A percentile compares a stretch with the other conserved stretches of the same genome.
Conservation (phyloP, 2,113 vertebrate genomes). For the Campylomormyrus numenius region DNA sequence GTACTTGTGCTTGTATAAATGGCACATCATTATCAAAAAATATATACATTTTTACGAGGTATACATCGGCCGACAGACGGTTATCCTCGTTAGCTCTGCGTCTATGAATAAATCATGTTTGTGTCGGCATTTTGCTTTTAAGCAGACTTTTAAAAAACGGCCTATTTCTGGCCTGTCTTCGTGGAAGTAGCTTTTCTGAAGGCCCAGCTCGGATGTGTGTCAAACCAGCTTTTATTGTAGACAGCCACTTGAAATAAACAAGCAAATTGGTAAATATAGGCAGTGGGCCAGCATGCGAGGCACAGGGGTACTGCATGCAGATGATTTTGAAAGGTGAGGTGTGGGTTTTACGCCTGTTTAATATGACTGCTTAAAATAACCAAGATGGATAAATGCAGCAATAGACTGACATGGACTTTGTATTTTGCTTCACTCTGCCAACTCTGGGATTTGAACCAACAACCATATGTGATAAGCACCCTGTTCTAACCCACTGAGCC, state of each 20-base stretch:
- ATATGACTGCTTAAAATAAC: background rate
- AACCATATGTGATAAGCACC: background rate
- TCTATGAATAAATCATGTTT: background rate
- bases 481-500: background rate
- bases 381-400: background rate
- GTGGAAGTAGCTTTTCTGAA: background rate
- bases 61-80: background rate
- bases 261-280: background rate
- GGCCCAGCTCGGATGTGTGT: background rate
- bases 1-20: background rate
- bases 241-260: background rate
- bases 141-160: background rate
- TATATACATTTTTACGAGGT: background rate
- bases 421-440: background rate
- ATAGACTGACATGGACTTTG: background rate
- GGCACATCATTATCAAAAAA: background rate
- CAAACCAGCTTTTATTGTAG: background rate
- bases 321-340: background rate
- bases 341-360: background rate
- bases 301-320: background rate
- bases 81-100: background rate
- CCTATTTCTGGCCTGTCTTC: background rate
- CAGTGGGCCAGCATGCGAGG: background rate
- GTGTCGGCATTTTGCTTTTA: background rate
- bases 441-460: background rate